Evolutionary conservation across 2,888 invertebrate species (phyloP).

Genomic region (Oscheius sp.): DNA sequence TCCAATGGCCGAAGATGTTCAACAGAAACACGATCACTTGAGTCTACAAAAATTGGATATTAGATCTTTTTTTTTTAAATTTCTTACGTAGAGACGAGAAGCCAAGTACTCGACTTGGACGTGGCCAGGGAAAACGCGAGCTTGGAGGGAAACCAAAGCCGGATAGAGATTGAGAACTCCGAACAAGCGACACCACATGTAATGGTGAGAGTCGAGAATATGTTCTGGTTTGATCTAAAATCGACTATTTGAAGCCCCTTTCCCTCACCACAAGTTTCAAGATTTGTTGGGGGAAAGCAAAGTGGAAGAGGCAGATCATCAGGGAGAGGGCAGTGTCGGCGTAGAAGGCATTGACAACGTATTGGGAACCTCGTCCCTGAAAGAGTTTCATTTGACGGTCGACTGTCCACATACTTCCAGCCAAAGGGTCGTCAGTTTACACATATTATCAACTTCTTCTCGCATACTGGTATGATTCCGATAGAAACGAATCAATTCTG

Average conservation of each 20-base stretch:
- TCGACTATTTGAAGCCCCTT: too few relatives aligned
- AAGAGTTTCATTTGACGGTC: conserved; percentile 14
- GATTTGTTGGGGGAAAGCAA: conserved; percentile 67
- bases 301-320: conserved; percentile 63
- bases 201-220: conserved; percentile 64
- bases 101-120: conserved; percentile 60
- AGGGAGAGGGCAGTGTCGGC: conserved; percentile 61
- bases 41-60: conserved; percentile 52
- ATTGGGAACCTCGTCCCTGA: conserved; percentile 55
- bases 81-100: conserved; percentile 59
- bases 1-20: conserved; percentile 63
- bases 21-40: conserved; percentile 64
- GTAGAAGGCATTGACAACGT: conserved; percentile 62
- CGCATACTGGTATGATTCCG: conserved; percentile 45
- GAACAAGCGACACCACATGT: conserved; percentile 66
- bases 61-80: neutral
- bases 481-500: conserved; percentile 56
- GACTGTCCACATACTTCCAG: conserved; percentile 56
- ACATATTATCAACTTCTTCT: conserved; percentile 61
- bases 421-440: conserved; percentile 63
- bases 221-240: conserved; percentile 64
- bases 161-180: conserved; percentile 57
- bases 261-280: conserved; percentile 63
- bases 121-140: conserved; percentile 53
- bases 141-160: conserved; percentile 61